Base-by-base conservation (phyloP, 2,797 vertebrate species). In the Pipistrellus nathusii region DNA sequence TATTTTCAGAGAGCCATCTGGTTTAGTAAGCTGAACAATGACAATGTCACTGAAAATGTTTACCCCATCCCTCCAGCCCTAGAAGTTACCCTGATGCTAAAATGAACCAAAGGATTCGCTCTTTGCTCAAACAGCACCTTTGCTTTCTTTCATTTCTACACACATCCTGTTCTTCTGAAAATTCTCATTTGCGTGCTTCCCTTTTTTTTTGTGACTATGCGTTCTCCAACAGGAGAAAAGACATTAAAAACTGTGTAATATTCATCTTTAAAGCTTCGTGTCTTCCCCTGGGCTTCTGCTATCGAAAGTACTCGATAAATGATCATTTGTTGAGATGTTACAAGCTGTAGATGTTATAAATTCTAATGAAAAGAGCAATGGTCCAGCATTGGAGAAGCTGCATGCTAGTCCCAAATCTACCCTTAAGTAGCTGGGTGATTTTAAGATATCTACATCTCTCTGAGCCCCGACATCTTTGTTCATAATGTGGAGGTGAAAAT, bases 21-120 rank as follows among this genome's bases (percentile, higher is more conserved):
- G 48, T 75, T 64, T 66, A 73, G 20, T 21, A 21, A 85, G n/a
- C 9, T 30, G 25, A 94, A 25, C 53, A 91, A 92, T 48, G 41
- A 81, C 88, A 76, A 75, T 71, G 46, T 83, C 83, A 85, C 18
- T 12, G 27, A 41, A 88, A 85, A 55, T 95, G 85, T 71, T 57
- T 72, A 55, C n/a, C 6, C 1, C 48, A 30, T 21, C 11, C 35
- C 8, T 1, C 6, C 6, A 53, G 8, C 30, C 35, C 21, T 11
- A 4, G 53, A 87, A 77, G 12, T 83, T 35, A 93, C 15, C 32
- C 23, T 41, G 35, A 82, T 32, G 44, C 20, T 53, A 41, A 59
- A 71, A 64, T 84, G 46, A 95, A 55, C 6, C n/a, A 82, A 32
- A 12, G 71, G 15, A 35, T 75, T 68, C 51, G n/a, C 23, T 68